Conservation (phyloP, 2,797 vertebrate species). For the Takifugu ocellatus region DNA sequence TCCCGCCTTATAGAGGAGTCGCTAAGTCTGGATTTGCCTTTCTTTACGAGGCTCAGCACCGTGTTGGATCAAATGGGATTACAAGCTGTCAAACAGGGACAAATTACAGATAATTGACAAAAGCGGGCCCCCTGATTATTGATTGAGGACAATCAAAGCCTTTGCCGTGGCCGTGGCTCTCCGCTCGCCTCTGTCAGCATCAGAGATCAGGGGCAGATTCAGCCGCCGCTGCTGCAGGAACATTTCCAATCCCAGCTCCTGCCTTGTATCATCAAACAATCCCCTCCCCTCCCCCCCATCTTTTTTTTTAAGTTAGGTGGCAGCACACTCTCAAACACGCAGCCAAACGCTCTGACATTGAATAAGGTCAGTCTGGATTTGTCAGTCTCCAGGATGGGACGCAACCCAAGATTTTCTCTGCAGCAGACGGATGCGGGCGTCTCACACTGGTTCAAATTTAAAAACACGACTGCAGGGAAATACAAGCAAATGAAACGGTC, state of each 20-base stretch:
- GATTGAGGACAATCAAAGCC: slow-evolving; percentile 67
- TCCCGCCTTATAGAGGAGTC: slow-evolving; percentile 61
- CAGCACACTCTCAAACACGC: slow-evolving; percentile 18
- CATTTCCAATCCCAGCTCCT: slow-evolving; percentile 12
- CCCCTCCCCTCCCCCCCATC: background rate
- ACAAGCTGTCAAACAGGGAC: slow-evolving; percentile 60
- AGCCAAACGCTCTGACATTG: slow-evolving; percentile 33
- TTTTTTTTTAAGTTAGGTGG: slow-evolving; percentile 14
- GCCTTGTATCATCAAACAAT: slow-evolving; percentile 12
- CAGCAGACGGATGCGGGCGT: slow-evolving; percentile 1
- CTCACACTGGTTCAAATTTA: slow-evolving; percentile 22
- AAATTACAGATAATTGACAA: slow-evolving; percentile 74
- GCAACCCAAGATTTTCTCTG: slow-evolving; percentile 23
- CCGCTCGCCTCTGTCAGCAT: slow-evolving; percentile 14
- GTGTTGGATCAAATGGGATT: slow-evolving; percentile 67
- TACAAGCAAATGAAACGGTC: slow-evolving; percentile 5
- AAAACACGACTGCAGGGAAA: slow-evolving; percentile 20
- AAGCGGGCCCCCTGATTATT: slow-evolving; percentile 59
- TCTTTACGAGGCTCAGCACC: slow-evolving; percentile 67
- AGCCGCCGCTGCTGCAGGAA: slow-evolving; percentile 28
- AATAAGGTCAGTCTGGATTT: slow-evolving; percentile 48
- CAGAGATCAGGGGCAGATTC: slow-evolving; percentile 24
- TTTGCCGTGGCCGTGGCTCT: slow-evolving; percentile 41
- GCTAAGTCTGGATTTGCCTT: slow-evolving; percentile 73
- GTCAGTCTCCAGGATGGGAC: slow-evolving; percentile 28